Base-by-base conservation (phyloP, 2,113 vertebrate genomes). In the Marcusenius ussheri region DNA sequence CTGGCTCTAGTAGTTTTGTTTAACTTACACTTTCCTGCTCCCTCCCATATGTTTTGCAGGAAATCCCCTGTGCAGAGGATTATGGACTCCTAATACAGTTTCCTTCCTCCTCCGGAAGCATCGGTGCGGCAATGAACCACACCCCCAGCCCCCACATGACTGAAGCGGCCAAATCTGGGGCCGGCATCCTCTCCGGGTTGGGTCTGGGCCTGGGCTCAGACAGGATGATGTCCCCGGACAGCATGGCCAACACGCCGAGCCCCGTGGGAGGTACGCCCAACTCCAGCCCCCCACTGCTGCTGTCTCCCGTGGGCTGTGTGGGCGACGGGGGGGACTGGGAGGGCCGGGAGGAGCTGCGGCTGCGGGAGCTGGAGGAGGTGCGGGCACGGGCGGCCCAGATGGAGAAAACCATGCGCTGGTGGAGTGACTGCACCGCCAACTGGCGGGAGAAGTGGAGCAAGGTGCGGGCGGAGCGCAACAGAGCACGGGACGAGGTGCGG, bases 381-480 rank as follows among this genome's bases (percentile, higher is more conserved):
- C 95, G 98, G 3, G 98, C 98, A 0, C 94, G 98, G 8, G 98
- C 98, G 0, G 96, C 98, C 0, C 98, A 99, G 95, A 99, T 99
- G 98, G 98, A 99, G 95, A 99, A 99, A 94, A 99, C 98, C 5
- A 99, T 99, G 98, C 97, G 98, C 21, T 99, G 98, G 98, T 99
- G 98, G 98, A 99, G 98, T 0, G 98, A 99, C 95, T 99, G 98
- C 94, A 99, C 98, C 0, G 98, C 98, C 94, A 99, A 99, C 95
- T 99, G 98, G 98, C 96, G 98, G 0, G 98, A 99, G 95, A 99
- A 99, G 88, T 99, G 98, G 98, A 99, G 98, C 95, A 99, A 99
- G 94, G 98, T 99, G 89, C 96, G 98, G 0, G 97, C 97, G 0
- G 98, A 99, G 91, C 97, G 98, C 15, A 99, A 99, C 95, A 96